Evolutionary conservation across 2,113 vertebrate species (phyloP).

Genomic region (Callocephalon fimbriatum): DNA sequence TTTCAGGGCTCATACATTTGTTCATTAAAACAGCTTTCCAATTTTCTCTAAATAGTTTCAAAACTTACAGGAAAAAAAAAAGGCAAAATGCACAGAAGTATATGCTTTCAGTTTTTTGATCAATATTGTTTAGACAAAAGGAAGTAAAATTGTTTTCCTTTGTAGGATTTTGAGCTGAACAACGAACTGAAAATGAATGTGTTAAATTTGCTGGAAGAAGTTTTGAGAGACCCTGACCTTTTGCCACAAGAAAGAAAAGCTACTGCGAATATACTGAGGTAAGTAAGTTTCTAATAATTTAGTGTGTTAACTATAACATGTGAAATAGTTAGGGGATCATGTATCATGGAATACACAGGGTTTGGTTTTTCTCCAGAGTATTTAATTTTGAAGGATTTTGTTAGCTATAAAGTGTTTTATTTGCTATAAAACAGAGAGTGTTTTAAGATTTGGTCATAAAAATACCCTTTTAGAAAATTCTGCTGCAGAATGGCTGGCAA

Average conservation of each 20-base stretch:
- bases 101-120: background rate
- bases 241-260: conserved; percentile 98
- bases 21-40: background rate
- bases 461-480: background rate
- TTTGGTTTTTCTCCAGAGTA: background rate
- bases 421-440: background rate
- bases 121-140: background rate
- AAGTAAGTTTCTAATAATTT: background rate
- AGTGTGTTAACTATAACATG: background rate
- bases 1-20: background rate
- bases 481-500: background rate
- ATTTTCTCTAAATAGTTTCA: background rate
- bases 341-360: background rate
- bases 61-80: background rate
- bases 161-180: conserved; percentile 96
- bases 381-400: background rate
- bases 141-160: background rate
- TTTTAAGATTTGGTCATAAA: background rate
- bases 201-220: conserved; percentile 93
- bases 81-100: background rate
- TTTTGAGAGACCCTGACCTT: conserved; percentile 94
- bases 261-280: conserved; percentile 95
- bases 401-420: background rate
- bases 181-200: conserved; percentile 93
- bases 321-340: background rate